These are phyloP conservation scores for Tholera decimalis DNA, from an alignment of 2,888 invertebrate species.

Conservation along the genomic window DNA sequence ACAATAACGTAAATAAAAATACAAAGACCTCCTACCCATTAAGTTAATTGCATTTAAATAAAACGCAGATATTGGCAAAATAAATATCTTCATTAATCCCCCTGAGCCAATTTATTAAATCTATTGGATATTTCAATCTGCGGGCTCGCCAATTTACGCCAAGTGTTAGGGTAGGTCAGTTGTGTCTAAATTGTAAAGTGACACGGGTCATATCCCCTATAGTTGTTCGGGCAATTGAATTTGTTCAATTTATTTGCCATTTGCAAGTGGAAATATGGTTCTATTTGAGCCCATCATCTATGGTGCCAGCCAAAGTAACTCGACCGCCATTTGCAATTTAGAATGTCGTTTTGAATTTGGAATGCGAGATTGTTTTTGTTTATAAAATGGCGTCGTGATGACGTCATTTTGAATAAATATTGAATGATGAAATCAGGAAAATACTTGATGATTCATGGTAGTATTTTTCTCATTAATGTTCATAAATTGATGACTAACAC, in stretches of 20 bases:
- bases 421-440: not conserved
- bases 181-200: constrained; percentile 44
- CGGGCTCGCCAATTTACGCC: constrained; percentile 52
- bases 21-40: no score
- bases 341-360: constrained; percentile 19
- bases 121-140: constrained; percentile 51
- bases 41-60: constrained; percentile 26
- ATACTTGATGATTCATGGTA: not conserved
- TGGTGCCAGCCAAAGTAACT: not conserved
- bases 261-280: constrained; percentile 16
- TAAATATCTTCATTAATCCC: constrained; percentile 30
- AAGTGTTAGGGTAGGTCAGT: constrained; percentile 47
- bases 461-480: constrained; percentile 9
- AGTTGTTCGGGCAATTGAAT: constrained; percentile 45
- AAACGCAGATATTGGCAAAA: constrained; percentile 10
- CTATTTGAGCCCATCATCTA: constrained; percentile 8
- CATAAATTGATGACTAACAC: constrained; percentile 15
- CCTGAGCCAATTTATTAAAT: constrained; percentile 36
- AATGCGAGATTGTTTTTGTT: constrained; percentile 8
- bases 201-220: constrained; percentile 43
- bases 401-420: not conserved
- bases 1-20: no score
- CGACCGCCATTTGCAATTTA: constrained; percentile 28
- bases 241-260: constrained; percentile 58
- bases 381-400: not conserved